Evolutionary conservation across 2,888 invertebrate species (phyloP).

Genomic region (Malthinus seriepunctatus): DNA sequence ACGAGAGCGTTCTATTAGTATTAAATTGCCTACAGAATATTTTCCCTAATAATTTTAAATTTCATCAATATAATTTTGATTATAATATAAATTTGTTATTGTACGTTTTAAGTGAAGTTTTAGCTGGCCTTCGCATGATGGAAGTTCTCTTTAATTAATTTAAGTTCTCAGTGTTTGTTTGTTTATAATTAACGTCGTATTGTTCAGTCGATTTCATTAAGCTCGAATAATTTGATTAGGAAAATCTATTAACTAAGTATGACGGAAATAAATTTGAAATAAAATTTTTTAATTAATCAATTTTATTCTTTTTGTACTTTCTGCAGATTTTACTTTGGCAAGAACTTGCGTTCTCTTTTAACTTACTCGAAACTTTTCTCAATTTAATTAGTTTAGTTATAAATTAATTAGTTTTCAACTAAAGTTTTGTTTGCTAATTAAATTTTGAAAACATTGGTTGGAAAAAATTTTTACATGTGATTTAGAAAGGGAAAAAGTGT

Average conservation of each 20-base stretch:
- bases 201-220: conserved; percentile 51
- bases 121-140: conserved; percentile 27
- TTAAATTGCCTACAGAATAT: too few species aligned
- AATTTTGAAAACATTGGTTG: background rate
- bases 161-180: conserved; percentile 49
- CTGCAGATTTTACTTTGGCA: conserved; percentile 32
- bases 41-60: too few species aligned
- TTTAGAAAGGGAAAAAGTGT: background rate
- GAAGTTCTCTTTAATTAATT: conserved; percentile 44
- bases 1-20: too few species aligned
- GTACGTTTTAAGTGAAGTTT: conserved; percentile 18
- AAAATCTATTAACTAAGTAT: conserved; percentile 49
- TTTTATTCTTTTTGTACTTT: conserved; percentile 46
- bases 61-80: too few species aligned
- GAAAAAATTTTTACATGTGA: background rate
- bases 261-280: conserved; percentile 48
- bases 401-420: conserved; percentile 30
- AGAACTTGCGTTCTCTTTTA: conserved; percentile 46
- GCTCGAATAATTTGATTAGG: conserved; percentile 50
- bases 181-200: conserved; percentile 52
- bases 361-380: conserved; percentile 48
- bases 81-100: too few species aligned
- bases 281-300: conserved; percentile 50
- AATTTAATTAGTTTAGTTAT: conserved; percentile 49
- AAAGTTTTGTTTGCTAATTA: conserved; percentile 20